Conservation (phyloP, 2,113 vertebrate species). For the Okapia johnstoni region DNA sequence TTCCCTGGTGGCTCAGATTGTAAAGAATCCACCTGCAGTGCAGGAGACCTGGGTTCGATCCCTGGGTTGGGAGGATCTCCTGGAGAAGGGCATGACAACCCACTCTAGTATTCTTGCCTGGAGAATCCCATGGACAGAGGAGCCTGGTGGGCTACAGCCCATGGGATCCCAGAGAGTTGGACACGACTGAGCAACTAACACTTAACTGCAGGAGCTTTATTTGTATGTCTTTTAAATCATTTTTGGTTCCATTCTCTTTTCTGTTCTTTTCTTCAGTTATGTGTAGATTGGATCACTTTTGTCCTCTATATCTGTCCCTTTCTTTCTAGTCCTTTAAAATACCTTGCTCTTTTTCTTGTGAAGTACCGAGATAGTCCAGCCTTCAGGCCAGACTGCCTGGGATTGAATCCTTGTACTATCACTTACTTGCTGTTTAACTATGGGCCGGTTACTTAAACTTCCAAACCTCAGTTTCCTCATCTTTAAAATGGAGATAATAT, state of each 20-base stretch:
- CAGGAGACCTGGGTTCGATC: background rate
- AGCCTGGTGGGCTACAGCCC: background rate
- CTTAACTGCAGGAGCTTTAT: background rate
- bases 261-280: background rate
- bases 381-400: background rate
- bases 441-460: background rate
- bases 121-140: background rate
- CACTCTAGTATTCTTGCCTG: background rate
- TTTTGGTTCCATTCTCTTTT: background rate
- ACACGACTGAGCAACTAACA: background rate
- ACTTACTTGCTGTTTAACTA: background rate
- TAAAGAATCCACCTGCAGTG: background rate
- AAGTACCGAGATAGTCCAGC: background rate
- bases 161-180: background rate
- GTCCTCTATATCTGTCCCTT: background rate
- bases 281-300: background rate
- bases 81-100: background rate
- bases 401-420: background rate
- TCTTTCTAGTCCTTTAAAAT: background rate
- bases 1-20: background rate
- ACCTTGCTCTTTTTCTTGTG: background rate
- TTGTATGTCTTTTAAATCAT: background rate
- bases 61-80: background rate
- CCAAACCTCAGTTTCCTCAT: background rate
- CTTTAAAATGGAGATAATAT: background rate